Evolutionary conservation across 2,797 vertebrate species (phyloP).

Genomic region (Malacoraja senta): DNA sequence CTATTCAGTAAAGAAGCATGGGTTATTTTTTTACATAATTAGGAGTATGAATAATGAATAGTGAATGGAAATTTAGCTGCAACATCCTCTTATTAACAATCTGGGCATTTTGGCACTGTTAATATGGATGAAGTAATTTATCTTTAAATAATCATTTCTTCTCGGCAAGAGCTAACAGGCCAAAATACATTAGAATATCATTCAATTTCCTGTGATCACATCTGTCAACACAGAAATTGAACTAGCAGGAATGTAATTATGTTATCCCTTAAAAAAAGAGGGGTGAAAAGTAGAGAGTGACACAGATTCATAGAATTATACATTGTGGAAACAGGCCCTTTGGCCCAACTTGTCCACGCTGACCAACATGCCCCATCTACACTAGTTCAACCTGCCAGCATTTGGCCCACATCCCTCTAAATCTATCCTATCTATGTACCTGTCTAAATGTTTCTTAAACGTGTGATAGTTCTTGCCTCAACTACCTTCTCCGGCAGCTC

Average conservation of each 20-base stretch:
- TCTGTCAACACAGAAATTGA: neutral
- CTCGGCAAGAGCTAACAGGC: neutral
- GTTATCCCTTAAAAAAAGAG: neutral
- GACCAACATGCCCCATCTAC: too few relatives aligned
- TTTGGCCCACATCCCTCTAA: too few relatives aligned
- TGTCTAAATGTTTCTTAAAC: too few relatives aligned
- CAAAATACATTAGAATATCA: neutral
- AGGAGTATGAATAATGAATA: constrained; percentile 7
- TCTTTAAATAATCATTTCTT: constrained; percentile 14
- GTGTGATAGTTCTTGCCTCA: too few relatives aligned
- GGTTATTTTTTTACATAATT: neutral
- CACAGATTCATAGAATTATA: too few relatives aligned
- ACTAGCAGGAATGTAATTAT: neutral
- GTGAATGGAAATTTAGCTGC: neutral
- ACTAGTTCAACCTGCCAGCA: too few relatives aligned
- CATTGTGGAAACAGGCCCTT: too few relatives aligned
- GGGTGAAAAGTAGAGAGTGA: neutral
- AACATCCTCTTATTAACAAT: neutral
- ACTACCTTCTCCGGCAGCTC: too few relatives aligned
- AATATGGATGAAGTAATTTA: neutral
- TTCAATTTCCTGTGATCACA: neutral
- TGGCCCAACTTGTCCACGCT: too few relatives aligned
- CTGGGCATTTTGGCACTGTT: neutral
- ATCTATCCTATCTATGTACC: too few relatives aligned
- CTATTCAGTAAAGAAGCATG: neutral